Percentiles rank a stretch among this genome's conserved stretches.
These are phyloP conservation scores for Ptilonorhynchus violaceus DNA, from an alignment of 2,113 vertebrate genomes.

Conservation along the genomic window DNA sequence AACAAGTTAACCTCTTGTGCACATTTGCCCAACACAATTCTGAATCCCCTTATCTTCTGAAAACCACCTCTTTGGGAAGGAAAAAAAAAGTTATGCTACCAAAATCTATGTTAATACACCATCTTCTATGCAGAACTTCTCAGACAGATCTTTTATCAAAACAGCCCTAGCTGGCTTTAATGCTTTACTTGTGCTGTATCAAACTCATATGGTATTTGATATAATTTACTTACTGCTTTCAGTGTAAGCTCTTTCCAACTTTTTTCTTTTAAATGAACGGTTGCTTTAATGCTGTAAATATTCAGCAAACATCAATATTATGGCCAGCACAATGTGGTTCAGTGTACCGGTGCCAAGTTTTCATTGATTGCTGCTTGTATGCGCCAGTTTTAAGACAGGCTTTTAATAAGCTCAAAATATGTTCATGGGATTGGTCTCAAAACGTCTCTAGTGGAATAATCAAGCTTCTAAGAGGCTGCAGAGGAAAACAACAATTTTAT, in stretches of 20 bases:
- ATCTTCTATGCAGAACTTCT: background rate
- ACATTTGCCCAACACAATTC: background rate
- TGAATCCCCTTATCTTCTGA: background rate
- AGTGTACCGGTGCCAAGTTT: conserved; percentile 30
- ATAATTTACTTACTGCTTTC: conserved; percentile 24
- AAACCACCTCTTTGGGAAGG: background rate
- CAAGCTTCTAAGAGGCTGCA: conserved; percentile 22
- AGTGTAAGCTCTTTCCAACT: conserved; percentile 19
- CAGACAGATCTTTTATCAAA: background rate
- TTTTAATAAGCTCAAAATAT: conserved; percentile 67
- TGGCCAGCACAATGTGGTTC: conserved; percentile 37
- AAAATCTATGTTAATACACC: background rate
- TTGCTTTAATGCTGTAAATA: conserved; percentile 34
- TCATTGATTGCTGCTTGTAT: conserved; percentile 48
- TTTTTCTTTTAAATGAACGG: conserved; percentile 34
- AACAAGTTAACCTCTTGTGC: background rate
- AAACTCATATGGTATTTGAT: background rate
- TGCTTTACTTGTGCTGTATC: background rate
- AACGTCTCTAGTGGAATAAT: conserved; percentile 54
- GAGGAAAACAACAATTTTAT: background rate
- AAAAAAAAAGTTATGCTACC: background rate
- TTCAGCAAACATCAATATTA: conserved; percentile 55
- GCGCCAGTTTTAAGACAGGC: conserved; percentile 57
- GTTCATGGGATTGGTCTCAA: conserved; percentile 57
- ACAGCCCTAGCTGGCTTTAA: background rate